Conservation (phyloP, 2,888 invertebrate species). For the Campoletis raptor region DNA sequence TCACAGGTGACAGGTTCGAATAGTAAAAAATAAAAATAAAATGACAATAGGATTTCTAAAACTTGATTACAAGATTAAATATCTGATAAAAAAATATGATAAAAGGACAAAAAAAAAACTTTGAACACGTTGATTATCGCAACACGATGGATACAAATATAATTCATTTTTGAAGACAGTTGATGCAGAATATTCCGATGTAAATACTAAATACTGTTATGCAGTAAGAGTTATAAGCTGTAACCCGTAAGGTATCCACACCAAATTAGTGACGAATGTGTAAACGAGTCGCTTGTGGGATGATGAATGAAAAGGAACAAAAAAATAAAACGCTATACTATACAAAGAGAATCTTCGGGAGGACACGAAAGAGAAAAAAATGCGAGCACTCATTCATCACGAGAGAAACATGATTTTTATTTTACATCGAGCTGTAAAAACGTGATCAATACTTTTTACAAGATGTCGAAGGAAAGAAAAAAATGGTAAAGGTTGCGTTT, state of each 20-base stretch:
- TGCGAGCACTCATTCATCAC: constrained; percentile 14
- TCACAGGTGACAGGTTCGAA: neutral
- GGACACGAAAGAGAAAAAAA: constrained; percentile 14
- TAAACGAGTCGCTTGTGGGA: constrained; percentile 16
- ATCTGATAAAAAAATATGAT: neutral
- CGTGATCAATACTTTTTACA: constrained; percentile 8
- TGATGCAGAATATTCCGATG: constrained; percentile 28
- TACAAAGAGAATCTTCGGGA: neutral
- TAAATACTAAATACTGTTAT: neutral
- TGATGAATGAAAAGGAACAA: constrained; percentile 30
- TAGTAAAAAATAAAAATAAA: neutral
- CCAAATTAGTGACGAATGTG: constrained; percentile 26
- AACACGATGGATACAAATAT: neutral
- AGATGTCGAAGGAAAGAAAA: neutral
- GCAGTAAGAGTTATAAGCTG: neutral
- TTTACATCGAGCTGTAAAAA: neutral
- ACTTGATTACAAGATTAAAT: neutral
- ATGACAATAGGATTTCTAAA: neutral
- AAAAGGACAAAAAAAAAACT: neutral
- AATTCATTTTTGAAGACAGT: constrained; percentile 64
- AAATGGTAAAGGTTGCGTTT: neutral
- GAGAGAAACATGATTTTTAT: neutral
- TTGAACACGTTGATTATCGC: neutral
- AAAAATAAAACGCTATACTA: neutral
- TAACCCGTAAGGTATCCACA: neutral